phyloP scores from a whole-genome alignment of 2,113 vertebrate species.

The Anguilla rostrata region DNA sequence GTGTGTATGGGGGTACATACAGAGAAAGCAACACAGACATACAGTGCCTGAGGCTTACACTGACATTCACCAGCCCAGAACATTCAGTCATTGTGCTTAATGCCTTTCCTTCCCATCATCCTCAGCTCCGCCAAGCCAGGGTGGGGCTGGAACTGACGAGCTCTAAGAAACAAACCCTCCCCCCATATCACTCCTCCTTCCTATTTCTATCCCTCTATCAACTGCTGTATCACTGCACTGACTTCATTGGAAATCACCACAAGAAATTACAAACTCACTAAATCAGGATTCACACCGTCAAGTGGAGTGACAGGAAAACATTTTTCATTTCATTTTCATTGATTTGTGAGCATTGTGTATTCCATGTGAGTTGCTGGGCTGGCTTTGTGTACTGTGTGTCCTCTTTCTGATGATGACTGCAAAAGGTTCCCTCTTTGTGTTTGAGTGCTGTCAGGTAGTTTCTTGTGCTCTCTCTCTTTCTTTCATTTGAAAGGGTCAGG shows the following conservation, averaged over 20 bases:
- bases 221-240: background rate
- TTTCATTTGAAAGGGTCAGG: background rate
- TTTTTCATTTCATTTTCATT: background rate
- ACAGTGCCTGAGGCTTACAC: constrained; percentile 53
- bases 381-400: background rate
- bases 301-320: background rate
- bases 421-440: background rate
- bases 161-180: constrained; percentile 4
- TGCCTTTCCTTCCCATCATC: constrained; percentile 56
- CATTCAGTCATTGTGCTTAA: background rate
- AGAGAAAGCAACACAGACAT: constrained; percentile 17
- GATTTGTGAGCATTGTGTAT: background rate
- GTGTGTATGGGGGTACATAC: constrained; percentile 6
- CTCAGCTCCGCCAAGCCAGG: constrained; percentile 50
- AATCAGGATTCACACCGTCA: background rate
- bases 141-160: constrained; percentile 39
- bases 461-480: background rate
- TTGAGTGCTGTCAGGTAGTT: background rate
- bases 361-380: background rate
- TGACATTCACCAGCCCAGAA: constrained; percentile 52
- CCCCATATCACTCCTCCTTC: background rate
- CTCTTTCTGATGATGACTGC: background rate
- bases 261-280: background rate
- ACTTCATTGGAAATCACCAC: background rate
- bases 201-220: background rate